phyloP scores from a whole-genome alignment of 1,140 invertebrate genomes.

The Mylabris phalerata region DNA sequence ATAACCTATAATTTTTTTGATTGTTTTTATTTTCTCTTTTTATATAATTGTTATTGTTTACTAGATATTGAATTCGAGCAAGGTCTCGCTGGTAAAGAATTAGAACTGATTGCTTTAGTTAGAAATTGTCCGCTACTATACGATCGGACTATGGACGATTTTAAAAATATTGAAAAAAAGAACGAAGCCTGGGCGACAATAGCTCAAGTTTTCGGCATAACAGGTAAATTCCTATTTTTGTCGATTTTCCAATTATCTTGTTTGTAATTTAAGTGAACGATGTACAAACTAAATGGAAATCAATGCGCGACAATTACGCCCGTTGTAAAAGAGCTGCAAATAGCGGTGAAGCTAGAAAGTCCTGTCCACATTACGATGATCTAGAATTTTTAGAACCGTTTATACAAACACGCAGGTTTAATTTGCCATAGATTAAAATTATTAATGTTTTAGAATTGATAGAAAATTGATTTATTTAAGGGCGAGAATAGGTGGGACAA shows the following conservation, averaged over 20 bases:
- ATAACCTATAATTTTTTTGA: background rate
- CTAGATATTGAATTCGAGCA: slow-evolving; percentile 20
- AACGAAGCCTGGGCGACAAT: slow-evolving; percentile 21
- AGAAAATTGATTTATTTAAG: background rate
- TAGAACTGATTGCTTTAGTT: slow-evolving; percentile 25
- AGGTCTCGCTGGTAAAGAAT: slow-evolving; percentile 21
- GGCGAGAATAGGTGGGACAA: background rate
- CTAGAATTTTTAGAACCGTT: slow-evolving; percentile 19
- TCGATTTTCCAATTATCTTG: too few relatives aligned
- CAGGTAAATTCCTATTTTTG: slow-evolving; percentile 2
- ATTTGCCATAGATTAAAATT: background rate
- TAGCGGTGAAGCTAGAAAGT: too few relatives aligned
- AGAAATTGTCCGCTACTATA: slow-evolving; percentile 23
- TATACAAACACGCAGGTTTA: slow-evolving; percentile 2
- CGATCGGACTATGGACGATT: slow-evolving; percentile 18
- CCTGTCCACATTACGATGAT: slow-evolving; percentile 17
- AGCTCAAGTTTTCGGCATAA: slow-evolving; percentile 8
- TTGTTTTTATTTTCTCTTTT: background rate
- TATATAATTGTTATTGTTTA: background rate
- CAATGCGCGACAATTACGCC: slow-evolving; percentile 6
- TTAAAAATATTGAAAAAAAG: slow-evolving; percentile 20
- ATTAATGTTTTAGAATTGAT: background rate
- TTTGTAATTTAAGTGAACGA: slow-evolving; percentile 11
- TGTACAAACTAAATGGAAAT: slow-evolving; percentile 18
- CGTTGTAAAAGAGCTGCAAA: too few relatives aligned